Evolutionary conservation across 2,797 vertebrate genomes (phyloP).

Genomic region (Erethizon dorsatum): DNA sequence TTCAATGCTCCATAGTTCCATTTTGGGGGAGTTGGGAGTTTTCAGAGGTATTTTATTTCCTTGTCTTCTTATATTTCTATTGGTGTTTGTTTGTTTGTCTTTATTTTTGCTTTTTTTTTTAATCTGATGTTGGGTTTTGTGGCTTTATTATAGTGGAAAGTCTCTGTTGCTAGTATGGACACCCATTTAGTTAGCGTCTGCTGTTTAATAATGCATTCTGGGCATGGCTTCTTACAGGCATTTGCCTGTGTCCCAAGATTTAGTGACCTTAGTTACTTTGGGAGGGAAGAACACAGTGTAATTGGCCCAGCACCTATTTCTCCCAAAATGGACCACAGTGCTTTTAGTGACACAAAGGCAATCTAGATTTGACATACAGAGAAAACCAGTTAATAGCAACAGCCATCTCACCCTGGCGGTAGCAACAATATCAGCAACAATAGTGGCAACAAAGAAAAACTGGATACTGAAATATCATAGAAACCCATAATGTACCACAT

Average conservation of each 20-base stretch:
- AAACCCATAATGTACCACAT: neutral
- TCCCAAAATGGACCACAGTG: too few relatives aligned
- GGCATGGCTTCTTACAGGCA: too few relatives aligned
- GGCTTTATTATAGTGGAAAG: neutral
- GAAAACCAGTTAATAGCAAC: neutral
- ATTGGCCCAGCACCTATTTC: neutral
- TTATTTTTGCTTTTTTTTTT: neutral
- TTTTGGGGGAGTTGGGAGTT: neutral
- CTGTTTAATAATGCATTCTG: neutral
- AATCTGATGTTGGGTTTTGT: neutral
- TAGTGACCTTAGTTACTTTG: neutral
- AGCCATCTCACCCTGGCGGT: neutral
- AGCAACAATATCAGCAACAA: neutral
- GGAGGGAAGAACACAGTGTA: neutral
- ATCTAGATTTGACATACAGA: neutral
- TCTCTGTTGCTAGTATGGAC: neutral
- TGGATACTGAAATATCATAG: neutral
- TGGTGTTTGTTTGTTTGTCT: neutral
- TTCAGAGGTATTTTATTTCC: neutral
- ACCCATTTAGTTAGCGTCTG: neutral
- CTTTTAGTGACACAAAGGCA: neutral
- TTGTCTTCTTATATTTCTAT: neutral
- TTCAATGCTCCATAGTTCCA: neutral
- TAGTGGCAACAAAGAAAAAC: neutral
- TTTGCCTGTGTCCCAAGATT: neutral